Conservation (phyloP, 2,113 vertebrate species). For the Gymnobelideus leadbeateri region DNA sequence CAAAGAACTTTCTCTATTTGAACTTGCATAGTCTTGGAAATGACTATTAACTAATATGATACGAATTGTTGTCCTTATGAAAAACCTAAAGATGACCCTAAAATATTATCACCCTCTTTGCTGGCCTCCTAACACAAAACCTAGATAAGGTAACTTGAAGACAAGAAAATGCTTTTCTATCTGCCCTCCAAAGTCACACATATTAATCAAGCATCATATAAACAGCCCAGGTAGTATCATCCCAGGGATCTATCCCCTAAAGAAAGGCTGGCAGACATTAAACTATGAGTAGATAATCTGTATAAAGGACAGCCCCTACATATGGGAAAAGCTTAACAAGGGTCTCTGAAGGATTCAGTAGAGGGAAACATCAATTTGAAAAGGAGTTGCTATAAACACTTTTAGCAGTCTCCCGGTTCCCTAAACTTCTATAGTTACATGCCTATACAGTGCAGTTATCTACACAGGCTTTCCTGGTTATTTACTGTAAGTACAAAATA, state of each 20-base stretch:
- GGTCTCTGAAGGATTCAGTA: background rate
- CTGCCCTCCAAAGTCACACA: constrained; percentile 17
- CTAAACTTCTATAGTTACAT: background rate
- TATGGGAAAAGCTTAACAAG: background rate
- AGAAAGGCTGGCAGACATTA: background rate
- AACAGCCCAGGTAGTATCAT: constrained; percentile 26
- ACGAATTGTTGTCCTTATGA: background rate
- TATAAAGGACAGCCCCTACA: constrained; percentile 18
- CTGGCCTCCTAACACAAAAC: constrained; percentile 7
- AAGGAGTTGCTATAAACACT: constrained; percentile 15
- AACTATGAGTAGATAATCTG: background rate
- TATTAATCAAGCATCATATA: background rate
- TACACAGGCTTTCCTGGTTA: background rate
- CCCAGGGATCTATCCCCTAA: background rate
- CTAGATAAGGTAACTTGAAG: constrained; percentile 44
- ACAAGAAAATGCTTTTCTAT: constrained; percentile 27
- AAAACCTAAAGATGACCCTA: constrained; percentile 3
- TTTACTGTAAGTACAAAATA: constrained; percentile 12
- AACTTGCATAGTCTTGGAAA: constrained; percentile 8
- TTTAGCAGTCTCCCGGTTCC: background rate
- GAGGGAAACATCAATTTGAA: background rate
- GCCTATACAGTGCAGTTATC: background rate
- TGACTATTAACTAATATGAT: constrained; percentile 40
- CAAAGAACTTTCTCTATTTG: background rate
- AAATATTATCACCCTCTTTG: background rate